Evolutionary conservation across 2,888 invertebrate species (phyloP), one percentile per base, ranked within the genome.

Genomic region (Hylaea fasciaria): DNA sequence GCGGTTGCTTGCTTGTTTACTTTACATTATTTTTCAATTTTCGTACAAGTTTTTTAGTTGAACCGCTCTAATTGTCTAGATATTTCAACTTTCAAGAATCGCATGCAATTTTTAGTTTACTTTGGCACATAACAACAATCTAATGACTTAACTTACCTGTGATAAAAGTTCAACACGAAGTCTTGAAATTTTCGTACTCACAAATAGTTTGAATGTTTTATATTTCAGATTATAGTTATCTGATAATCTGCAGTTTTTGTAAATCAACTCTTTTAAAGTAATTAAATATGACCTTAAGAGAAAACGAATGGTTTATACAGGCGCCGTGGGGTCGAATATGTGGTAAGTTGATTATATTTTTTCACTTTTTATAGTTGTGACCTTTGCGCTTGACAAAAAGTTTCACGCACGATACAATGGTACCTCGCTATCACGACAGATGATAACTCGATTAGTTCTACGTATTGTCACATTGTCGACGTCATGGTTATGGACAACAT

Each of bases 251-350:
- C n/a, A n/a, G n/a, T n/a, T n/a, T n/a, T 32, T 32, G 4, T 9
- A 47, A 16, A 13, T 29, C 29, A 28, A 11, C 10, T 0, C 22
- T 10, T 12, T 13, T 13, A 32, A 40, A 28, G 39, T 14, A 22
- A n/a, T 9, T 37, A 7, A 72, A 69, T 70, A 89, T 85, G 84
- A 65, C 64, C 62, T 64, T 86, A 50, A 58, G 72, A 39, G 89
- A 91, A 74, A 89, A 88, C 22, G 89, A 91, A 69, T 91, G 91
- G 91, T 92, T 73, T 71, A 89, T 91, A 17, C 76, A 88, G 72
- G 89, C 80, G 0, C 91, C 91, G 0, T 91, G 91, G 91, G 91
- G 92, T 11, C 78, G 80, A 65, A 77, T 91, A 65, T 86, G 84
- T 57, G 77, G 92, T 91, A 77, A 87, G 90, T 85, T 66, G 50